Evolutionary conservation across 2,113 vertebrate genomes (phyloP).

Genomic region (Rhinichthys klamathensis): DNA sequence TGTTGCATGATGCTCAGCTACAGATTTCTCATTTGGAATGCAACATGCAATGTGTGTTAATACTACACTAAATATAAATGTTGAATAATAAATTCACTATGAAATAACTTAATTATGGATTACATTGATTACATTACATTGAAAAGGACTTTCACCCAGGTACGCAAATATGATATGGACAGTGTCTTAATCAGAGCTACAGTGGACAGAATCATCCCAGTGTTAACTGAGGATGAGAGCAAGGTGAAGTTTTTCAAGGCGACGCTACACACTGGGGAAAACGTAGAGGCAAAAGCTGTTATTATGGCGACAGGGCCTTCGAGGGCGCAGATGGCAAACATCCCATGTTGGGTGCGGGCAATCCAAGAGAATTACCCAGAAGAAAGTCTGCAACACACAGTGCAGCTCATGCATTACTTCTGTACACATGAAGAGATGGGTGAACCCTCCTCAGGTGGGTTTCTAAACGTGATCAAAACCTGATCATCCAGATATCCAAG

Average conservation of each 20-base stretch:
- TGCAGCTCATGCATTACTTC: constrained; percentile 74
- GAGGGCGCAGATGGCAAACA: constrained; percentile 76
- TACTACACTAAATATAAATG: neutral
- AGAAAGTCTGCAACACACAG: constrained; percentile 74
- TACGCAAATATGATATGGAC: constrained; percentile 70
- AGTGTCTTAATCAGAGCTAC: constrained; percentile 71
- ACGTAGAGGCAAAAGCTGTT: constrained; percentile 64
- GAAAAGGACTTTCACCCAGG: constrained; percentile 64
- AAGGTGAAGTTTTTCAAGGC: constrained; percentile 70
- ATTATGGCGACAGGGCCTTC: constrained; percentile 78
- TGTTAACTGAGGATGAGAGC: constrained; percentile 54
- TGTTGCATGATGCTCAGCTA: neutral
- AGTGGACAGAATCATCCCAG: constrained; percentile 69
- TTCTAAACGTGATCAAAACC: neutral
- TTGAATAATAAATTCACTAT: neutral
- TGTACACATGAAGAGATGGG: constrained; percentile 47
- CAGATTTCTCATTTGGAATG: neutral
- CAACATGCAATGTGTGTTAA: neutral
- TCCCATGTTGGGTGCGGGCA: constrained; percentile 72
- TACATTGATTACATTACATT: constrained; percentile 43
- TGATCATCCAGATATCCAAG: neutral
- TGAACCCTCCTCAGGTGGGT: constrained; percentile 53
- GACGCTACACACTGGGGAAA: constrained; percentile 65
- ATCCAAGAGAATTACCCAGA: constrained; percentile 75
- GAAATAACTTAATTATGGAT: neutral